Conservation (phyloP, 1,140 invertebrate species). For the Globodera ellingtonae region DNA sequence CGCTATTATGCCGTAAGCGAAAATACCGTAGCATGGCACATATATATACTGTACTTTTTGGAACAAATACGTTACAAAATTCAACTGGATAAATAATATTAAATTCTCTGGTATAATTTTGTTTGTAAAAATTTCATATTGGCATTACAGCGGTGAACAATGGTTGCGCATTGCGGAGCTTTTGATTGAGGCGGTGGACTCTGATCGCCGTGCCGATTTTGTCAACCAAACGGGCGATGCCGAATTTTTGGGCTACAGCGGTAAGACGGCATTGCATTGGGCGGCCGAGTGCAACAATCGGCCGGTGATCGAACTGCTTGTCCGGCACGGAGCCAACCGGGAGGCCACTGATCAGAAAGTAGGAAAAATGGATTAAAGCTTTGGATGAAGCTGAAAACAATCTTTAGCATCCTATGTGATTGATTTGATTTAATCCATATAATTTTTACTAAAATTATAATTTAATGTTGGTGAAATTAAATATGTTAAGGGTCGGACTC, state of each 20-base stretch:
- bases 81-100: too few species aligned
- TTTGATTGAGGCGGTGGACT: slow-evolving; percentile 11
- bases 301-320: slow-evolving; percentile 11
- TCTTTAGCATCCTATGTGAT: too few species aligned
- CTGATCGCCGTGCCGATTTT: slow-evolving; percentile 14
- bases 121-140: too few species aligned
- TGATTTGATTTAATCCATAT: too few species aligned
- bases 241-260: background rate
- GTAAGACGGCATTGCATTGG: slow-evolving; percentile 16
- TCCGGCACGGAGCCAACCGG: slow-evolving; percentile 16
- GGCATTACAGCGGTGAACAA: background rate
- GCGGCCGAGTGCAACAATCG: slow-evolving; percentile 9
- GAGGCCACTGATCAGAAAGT: slow-evolving; percentile 14
- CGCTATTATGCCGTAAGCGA: background rate
- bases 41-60: too few species aligned
- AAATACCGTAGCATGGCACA: too few species aligned
- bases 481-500: slow-evolving; percentile 10
- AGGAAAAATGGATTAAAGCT: background rate
- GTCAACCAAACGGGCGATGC: slow-evolving; percentile 4
- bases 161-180: slow-evolving; percentile 15
- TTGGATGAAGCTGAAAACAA: too few species aligned
- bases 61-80: too few species aligned
- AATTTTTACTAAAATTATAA: too few species aligned
- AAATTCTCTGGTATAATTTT: too few species aligned
- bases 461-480: too few species aligned